Conservation (phyloP, 2,888 invertebrate genomes). For the Platycheirus albimanus region DNA sequence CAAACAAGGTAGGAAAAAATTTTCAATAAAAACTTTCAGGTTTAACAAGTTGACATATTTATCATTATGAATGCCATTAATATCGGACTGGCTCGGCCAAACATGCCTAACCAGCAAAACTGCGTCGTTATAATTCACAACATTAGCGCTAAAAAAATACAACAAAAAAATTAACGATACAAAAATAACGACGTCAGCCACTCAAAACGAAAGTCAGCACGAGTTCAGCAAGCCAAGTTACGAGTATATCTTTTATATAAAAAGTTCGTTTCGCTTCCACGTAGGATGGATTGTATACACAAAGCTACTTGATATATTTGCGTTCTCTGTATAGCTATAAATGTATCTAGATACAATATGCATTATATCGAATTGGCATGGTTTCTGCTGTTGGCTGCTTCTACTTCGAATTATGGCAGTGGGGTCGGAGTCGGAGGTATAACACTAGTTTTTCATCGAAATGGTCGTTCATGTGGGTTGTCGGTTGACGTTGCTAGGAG, state of each 20-base stretch:
- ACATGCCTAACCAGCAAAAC: slow-evolving; percentile 59
- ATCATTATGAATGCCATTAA: slow-evolving; percentile 57
- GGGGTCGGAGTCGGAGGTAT: slow-evolving; percentile 53
- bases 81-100: slow-evolving; percentile 58
- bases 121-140: slow-evolving; percentile 55
- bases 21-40: slow-evolving; percentile 34
- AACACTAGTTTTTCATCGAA: slow-evolving; percentile 69
- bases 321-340: slow-evolving; percentile 41
- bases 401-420: slow-evolving; percentile 30
- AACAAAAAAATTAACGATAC: slow-evolving; percentile 43
- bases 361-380: slow-evolving; percentile 64
- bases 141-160: slow-evolving; percentile 25
- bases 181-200: slow-evolving; percentile 59
- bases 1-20: slow-evolving; percentile 33
- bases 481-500: slow-evolving; percentile 21
- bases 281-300: background rate
- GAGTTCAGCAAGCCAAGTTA: slow-evolving; percentile 72
- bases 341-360: slow-evolving; percentile 11
- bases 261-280: slow-evolving; percentile 20
- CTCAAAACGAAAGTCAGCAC: slow-evolving; percentile 73
- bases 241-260: slow-evolving; percentile 33
- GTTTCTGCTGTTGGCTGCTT: slow-evolving; percentile 10
- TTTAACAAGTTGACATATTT: slow-evolving; percentile 61
- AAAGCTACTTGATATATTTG: slow-evolving; percentile 50
- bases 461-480: slow-evolving; percentile 20